Conservation (phyloP, 35 echinoderm and acorn worm genomes). For the Nesometra sesokonis region DNA sequence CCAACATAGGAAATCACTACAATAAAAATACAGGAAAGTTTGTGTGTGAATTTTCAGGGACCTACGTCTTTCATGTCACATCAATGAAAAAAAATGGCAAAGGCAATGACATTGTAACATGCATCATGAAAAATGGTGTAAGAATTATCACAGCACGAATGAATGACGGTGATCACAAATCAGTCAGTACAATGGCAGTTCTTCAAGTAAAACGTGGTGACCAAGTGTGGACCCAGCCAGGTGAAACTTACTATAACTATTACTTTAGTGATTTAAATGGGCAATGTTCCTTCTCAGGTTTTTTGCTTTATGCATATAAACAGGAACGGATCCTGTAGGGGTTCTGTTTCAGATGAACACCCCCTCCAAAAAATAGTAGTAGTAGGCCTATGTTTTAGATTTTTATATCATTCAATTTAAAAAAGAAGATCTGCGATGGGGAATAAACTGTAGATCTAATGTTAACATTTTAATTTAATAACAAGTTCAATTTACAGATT, state of each 20-base stretch:
- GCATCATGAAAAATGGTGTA: background rate
- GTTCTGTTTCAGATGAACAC: too few relatives aligned
- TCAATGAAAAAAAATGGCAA: background rate
- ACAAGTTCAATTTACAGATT: too few relatives aligned
- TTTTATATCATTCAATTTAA: too few relatives aligned
- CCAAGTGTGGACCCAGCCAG: background rate
- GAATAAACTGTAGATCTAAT: too few relatives aligned
- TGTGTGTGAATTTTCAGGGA: background rate
- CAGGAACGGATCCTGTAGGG: too few relatives aligned
- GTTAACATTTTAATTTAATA: too few relatives aligned
- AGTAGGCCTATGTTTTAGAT: too few relatives aligned
- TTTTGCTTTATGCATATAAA: background rate
- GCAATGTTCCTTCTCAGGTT: background rate
- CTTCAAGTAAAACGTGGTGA: background rate
- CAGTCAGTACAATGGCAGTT: background rate
- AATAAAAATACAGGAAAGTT: background rate
- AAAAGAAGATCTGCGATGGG: too few relatives aligned
- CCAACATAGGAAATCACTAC: background rate
- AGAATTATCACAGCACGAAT: background rate
- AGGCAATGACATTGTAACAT: background rate
- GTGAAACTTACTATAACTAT: background rate
- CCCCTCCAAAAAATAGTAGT: too few relatives aligned
- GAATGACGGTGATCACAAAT: background rate
- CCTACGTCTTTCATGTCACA: background rate
- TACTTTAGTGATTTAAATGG: background rate